Percentiles rank a stretch among this genome's conserved stretches.
Evolutionary conservation across 2,888 invertebrate genomes (phyloP).

Genomic region (Graphium colonna): DNA sequence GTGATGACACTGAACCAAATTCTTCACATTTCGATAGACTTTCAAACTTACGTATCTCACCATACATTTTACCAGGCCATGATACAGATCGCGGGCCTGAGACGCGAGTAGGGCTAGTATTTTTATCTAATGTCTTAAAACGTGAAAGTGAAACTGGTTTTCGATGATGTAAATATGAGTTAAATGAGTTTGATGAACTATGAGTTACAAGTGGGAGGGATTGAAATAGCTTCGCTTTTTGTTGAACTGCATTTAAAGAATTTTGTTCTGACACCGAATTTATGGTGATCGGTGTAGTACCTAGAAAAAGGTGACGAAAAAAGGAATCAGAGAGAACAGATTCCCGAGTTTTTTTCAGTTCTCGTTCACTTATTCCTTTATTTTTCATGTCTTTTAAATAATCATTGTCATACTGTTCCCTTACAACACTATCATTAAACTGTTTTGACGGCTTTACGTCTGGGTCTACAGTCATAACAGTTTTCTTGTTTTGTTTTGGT

Average conservation of each 20-base stretch:
- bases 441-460: constrained; percentile 6
- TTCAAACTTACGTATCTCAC: constrained; percentile 71
- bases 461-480: constrained; percentile 30
- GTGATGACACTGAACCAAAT: constrained; percentile 67
- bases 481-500: constrained; percentile 40
- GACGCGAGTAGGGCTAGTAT: constrained; percentile 66
- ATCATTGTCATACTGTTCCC: constrained; percentile 49
- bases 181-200: constrained; percentile 80
- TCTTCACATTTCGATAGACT: constrained; percentile 63
- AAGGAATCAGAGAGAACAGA: constrained; percentile 82
- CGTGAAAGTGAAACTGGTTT: constrained; percentile 86
- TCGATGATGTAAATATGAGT: constrained; percentile 83
- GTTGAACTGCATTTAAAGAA: constrained; percentile 78
- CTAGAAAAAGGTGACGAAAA: constrained; percentile 85
- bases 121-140: constrained; percentile 83
- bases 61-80: constrained; percentile 80
- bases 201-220: constrained; percentile 60
- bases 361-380: constrained; percentile 51
- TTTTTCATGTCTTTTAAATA: constrained; percentile 45
- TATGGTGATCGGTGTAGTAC: constrained; percentile 55
- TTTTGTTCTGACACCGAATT: constrained; percentile 57
- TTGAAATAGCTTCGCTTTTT: constrained; percentile 85
- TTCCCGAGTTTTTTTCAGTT: constrained; percentile 79
- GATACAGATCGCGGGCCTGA: constrained; percentile 81
- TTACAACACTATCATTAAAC: constrained; percentile 63